These are phyloP conservation scores for Mycogona germanica DNA, from an alignment of 2,888 invertebrate species.

Conservation along the genomic window DNA sequence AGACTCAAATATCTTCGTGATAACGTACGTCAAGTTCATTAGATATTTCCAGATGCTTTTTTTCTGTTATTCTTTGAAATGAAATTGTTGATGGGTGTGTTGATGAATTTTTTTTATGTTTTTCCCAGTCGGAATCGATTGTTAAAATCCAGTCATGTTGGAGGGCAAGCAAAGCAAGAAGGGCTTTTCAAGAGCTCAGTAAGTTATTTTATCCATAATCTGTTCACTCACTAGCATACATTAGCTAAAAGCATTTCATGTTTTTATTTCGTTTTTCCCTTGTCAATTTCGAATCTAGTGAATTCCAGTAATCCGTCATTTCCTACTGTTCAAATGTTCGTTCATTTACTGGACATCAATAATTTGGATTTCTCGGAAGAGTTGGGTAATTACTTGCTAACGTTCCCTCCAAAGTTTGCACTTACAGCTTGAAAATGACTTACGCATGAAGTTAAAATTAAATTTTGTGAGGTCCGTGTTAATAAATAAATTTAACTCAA, in stretches of 20 bases:
- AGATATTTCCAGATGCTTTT: neutral
- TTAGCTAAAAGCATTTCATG: too few relatives aligned
- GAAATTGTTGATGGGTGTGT: neutral
- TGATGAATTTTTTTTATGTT: neutral
- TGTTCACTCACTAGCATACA: too few relatives aligned
- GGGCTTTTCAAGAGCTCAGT: slow-evolving; percentile 44
- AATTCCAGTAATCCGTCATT: slow-evolving; percentile 25
- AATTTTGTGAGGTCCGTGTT: too few relatives aligned
- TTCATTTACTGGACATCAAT: slow-evolving; percentile 53
- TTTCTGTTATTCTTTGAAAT: neutral
- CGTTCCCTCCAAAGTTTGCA: neutral
- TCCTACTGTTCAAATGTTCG: slow-evolving; percentile 40
- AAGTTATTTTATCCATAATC: too few relatives aligned
- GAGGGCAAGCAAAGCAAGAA: slow-evolving; percentile 49
- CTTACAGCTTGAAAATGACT: neutral
- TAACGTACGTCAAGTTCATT: slow-evolving; percentile 23
- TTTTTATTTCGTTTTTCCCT: neutral
- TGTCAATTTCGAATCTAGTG: slow-evolving; percentile 18
- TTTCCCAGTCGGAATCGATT: slow-evolving; percentile 24
- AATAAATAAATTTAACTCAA: too few relatives aligned
- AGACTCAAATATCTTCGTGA: slow-evolving; percentile 30
- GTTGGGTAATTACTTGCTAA: slow-evolving; percentile 21
- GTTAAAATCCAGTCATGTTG: slow-evolving; percentile 53
- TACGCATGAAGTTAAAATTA: neutral
- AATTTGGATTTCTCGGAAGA: slow-evolving; percentile 60